Evolutionary conservation across 2,797 vertebrate species (phyloP).

Genomic region (Anniella stebbinsi): DNA sequence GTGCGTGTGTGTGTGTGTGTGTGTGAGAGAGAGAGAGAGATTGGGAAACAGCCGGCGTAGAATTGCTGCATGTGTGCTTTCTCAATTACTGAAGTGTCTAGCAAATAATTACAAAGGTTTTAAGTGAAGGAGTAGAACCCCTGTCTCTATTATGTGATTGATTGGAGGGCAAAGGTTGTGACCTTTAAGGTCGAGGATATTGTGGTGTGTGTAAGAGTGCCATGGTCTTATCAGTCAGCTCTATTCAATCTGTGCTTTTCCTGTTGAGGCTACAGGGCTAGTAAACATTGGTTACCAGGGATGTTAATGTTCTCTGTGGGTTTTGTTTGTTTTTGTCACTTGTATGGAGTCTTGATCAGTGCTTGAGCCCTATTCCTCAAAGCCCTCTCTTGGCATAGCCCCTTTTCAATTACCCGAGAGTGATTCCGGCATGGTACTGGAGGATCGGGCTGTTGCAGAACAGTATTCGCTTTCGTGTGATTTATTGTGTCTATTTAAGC

Average conservation of each 20-base stretch:
- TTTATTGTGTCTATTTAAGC: slow-evolving; percentile 76
- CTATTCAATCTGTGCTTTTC: slow-evolving; percentile 62
- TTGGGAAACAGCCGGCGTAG: slow-evolving; percentile 30
- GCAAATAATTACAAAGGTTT: slow-evolving; percentile 68
- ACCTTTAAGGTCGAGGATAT: slow-evolving; percentile 64
- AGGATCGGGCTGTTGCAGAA: slow-evolving; percentile 44
- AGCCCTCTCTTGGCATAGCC: not conserved
- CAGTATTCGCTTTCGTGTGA: slow-evolving; percentile 67
- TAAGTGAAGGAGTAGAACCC: slow-evolving; percentile 59
- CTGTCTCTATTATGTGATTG: slow-evolving; percentile 63
- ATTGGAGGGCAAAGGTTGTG: slow-evolving; percentile 69
- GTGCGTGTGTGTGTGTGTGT: slow-evolving; percentile 6
- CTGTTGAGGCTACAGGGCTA: slow-evolving; percentile 66
- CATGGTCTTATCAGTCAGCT: slow-evolving; percentile 66
- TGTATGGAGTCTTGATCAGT: slow-evolving; percentile 58
- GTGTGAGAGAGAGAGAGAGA: not conserved
- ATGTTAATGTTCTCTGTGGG: slow-evolving; percentile 67
- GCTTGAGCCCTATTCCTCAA: slow-evolving; percentile 15
- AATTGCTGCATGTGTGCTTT: slow-evolving; percentile 35
- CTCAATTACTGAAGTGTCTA: slow-evolving; percentile 62
- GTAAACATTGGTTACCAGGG: slow-evolving; percentile 66
- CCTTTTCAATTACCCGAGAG: not conserved
- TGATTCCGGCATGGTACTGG: not conserved
- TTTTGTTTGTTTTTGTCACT: slow-evolving; percentile 75
- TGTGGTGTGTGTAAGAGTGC: slow-evolving; percentile 59